Base-by-base conservation (phyloP, 2,888 invertebrate genomes). In the Rotaria sp. region DNA sequence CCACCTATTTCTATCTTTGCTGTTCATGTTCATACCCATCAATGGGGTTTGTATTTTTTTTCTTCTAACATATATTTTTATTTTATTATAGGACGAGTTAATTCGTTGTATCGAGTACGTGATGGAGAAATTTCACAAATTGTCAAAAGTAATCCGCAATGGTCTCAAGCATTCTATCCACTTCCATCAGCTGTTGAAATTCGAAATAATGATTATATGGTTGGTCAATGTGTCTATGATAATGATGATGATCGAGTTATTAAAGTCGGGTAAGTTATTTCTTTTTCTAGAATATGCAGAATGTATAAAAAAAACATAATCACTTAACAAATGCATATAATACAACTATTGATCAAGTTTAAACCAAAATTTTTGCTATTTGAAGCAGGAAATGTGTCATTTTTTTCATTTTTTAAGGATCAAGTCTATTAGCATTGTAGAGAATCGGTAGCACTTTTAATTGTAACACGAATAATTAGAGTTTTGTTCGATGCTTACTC, bases 141-240 rank as follows among this genome's bases (percentile, higher is more conserved):
- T 86, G 92, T 92, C n/a, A 93, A 92, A 88, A 92, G 93, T 84
- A 93, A 93, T 89, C 93, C 93, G 4, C 93, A 93, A 88, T 93
- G 93, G 93, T 93, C 93, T 0, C 93, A 93, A 90, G 92, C 87
- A 26, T 87, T 87, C 59, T 85, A 87, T 85, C 84, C 84, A 41
- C 41, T 84, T 50, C 24, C 85, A n/a, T 48, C 45, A 41, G 24
- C 67, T 45, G 41, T 48, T 41, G 84, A 84, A 15, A 50, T 87
- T 41, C 35, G 50, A 55, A 50, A 85, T 38, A 85, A 85, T 30
- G 87, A 87, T 74, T 59, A 85, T 55, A n/a, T 86, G 7, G 3
- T 86, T 30, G 86, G 86, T 13, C 75, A 80, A 59, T 86, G 86
- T 55, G 75, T 85, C 10, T 86, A 86, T 50, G 85, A 86, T 26